Evolutionary conservation across 2,888 invertebrate species (phyloP), one percentile per base, ranked within the genome.

Genomic region (Caenorhabditis virilis): DNA sequence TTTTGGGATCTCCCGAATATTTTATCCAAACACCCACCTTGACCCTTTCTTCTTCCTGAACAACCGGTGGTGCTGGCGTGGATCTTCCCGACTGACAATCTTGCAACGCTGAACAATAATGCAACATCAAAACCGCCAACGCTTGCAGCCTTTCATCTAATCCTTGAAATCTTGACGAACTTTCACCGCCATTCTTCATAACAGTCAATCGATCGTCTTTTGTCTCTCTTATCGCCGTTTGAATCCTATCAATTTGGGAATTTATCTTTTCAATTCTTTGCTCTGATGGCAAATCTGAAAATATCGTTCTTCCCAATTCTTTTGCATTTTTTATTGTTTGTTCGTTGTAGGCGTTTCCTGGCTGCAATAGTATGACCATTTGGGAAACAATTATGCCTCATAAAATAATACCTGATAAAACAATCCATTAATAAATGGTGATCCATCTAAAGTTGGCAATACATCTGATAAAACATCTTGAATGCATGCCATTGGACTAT

Each of bases 51-150:
- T 43, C 36, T 25, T 62, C 56, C 39, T 43, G 6, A 25, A 7
- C 9, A 3, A 23, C 46, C 18, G 46, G 27, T 1, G 62, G 53
- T 30, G 52, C 45, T 15, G 62, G 62, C 7, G 63, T 63, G 3
- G 53, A 46, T 27, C 63, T 49, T 33, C 63, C 63, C 0, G 63
- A 63, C 35, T 63, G 63, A 26, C 57, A 63, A 35, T 63, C 63
- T 22, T 95, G 94, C 60, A 95, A 88, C 2, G 93, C 95, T 3
- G 94, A 91, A 85, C 94, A 95, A 85, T 93, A 91, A 85, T 95
- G 93, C 72, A 95, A 86, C 90, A 95, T 91, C 70, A 95, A 88
- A 51, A 95, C 90, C 48, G 93, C 92, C 66, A 95, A 87, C 0
- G 93, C 92, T 84, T 82, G 78, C 7, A 93, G 90, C 79, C 92